phyloP scores from a whole-genome alignment of 2,888 invertebrate species.

The Dryocosmus kuriphilus region DNA sequence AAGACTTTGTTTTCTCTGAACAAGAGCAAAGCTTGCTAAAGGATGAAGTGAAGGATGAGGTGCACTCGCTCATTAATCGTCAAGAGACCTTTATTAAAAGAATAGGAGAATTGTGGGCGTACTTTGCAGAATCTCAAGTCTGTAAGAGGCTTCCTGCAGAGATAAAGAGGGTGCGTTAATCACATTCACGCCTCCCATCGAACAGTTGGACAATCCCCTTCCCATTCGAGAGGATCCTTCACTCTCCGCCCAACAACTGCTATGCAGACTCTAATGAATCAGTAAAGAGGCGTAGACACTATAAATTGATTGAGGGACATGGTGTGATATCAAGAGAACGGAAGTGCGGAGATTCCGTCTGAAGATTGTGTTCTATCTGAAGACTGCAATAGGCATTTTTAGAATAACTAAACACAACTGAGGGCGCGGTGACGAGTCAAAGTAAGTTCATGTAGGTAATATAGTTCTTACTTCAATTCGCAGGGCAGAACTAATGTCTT shows the following conservation, averaged over 20 bases:
- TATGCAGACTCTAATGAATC: slow-evolving; percentile 45
- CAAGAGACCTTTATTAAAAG: slow-evolving; percentile 78
- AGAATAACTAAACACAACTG: slow-evolving; percentile 3
- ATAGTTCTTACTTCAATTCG: background rate
- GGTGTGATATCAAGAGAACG: slow-evolving; percentile 25
- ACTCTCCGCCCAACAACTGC: slow-evolving; percentile 59
- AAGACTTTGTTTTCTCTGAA: background rate
- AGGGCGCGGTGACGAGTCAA: background rate
- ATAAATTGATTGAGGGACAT: slow-evolving; percentile 43
- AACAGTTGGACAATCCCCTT: slow-evolving; percentile 51
- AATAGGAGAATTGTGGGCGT: slow-evolving; percentile 79
- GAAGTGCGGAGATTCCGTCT: slow-evolving; percentile 41
- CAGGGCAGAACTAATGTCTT: background rate
- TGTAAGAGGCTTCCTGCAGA: slow-evolving; percentile 50
- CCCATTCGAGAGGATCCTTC: slow-evolving; percentile 51
- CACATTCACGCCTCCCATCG: slow-evolving; percentile 69
- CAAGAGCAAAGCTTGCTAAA: background rate
- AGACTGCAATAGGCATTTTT: slow-evolving; percentile 1
- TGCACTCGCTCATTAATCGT: slow-evolving; percentile 77
- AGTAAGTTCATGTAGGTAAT: background rate
- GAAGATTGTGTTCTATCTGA: slow-evolving; percentile 30
- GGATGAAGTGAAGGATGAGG: slow-evolving; percentile 40
- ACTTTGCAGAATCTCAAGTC: slow-evolving; percentile 66
- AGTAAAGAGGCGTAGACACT: slow-evolving; percentile 36
- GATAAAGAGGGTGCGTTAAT: slow-evolving; percentile 65